Evolutionary conservation across 2,113 vertebrate species (phyloP), one percentile per base, ranked within the genome.

Genomic region (Mormoops blainvillei): DNA sequence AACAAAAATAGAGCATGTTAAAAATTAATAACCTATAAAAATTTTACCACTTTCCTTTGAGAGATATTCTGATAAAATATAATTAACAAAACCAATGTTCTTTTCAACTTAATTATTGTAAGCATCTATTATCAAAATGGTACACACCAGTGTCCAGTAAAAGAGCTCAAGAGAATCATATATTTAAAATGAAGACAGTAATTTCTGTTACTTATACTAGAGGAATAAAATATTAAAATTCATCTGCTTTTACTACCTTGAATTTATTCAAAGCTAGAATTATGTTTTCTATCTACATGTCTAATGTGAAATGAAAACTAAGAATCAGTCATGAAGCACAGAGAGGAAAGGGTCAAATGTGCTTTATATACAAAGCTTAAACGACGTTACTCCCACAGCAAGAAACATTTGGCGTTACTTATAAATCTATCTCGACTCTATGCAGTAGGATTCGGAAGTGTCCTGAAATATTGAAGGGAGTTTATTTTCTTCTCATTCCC

Each of bases 11-110:
- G 33, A 67, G 1, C 28, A 24, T 95, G 7, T 87, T 74, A 24
- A 94, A 94, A 50, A 56, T 81, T 96, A 87, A 41, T 95, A 93
- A 63, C 50, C 13, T 76, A 24, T 87, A 50, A 81, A 94, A 91
- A 52, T 65, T 83, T 16, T 54, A 61, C 5, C 2, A n/a, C 14
- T 15, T 63, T 96, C 91, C 74, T 48, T 68, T 63, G 43, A 71
- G 41, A 68, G 7, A 58, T 70, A 77, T 4, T 82, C 6, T 48
- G 58, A 54, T 93, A 61, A 91, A 71, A 84, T 90, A 85, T 3
- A 77, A 45, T 41, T 85, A 43, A 63, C 33, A 54, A 61, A 91
- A 89, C 52, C 14, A 73, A 0, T 70, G 24, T 91, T 93, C 19
- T 71, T 96, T 94, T 90, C 38, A 92, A 67, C 58, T 74, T 50